phyloP scores from a whole-genome alignment of 2,888 invertebrate genomes.

The Diploptera punctata region DNA sequence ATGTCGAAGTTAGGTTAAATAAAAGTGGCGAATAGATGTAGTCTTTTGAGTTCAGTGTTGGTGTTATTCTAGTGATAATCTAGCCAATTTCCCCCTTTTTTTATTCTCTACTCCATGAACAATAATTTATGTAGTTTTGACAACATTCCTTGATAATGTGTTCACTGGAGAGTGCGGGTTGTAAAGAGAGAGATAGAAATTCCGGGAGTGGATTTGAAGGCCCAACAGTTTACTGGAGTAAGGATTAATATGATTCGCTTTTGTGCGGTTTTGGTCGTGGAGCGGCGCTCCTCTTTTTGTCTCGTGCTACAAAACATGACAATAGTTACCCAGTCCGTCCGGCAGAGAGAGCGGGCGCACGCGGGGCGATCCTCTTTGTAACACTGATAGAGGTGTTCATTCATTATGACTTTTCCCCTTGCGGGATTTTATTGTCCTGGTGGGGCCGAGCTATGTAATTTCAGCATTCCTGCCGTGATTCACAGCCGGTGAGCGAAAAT shows the following conservation, averaged over 20 bases:
- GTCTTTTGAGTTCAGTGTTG: too few relatives aligned
- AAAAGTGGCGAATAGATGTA: too few relatives aligned
- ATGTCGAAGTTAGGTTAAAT: too few relatives aligned
- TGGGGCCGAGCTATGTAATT: conserved; percentile 39
- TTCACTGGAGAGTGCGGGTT: neutral
- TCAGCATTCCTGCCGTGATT: conserved; percentile 39
- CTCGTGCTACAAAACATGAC: conserved; percentile 40
- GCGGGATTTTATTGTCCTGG: conserved; percentile 39
- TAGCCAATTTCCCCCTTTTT: neutral
- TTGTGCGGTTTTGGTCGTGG: conserved; percentile 37
- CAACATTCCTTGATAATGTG: neutral
- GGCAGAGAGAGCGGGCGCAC: neutral
- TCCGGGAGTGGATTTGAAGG: neutral
- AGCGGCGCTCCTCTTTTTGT: conserved; percentile 35
- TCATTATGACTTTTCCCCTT: conserved; percentile 41
- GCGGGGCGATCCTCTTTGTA: conserved; percentile 32
- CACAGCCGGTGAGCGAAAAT: conserved; percentile 37
- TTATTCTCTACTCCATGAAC: neutral
- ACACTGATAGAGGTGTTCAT: conserved; percentile 40
- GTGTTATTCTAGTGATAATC: too few relatives aligned
- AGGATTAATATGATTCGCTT: conserved; percentile 35
- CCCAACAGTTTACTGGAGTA: neutral
- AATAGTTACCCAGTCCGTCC: conserved; percentile 20
- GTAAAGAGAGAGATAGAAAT: too few relatives aligned
- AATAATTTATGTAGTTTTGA: neutral